phyloP scores from a whole-genome alignment of 2,113 vertebrate genomes.

The Tetrao urogallus region DNA sequence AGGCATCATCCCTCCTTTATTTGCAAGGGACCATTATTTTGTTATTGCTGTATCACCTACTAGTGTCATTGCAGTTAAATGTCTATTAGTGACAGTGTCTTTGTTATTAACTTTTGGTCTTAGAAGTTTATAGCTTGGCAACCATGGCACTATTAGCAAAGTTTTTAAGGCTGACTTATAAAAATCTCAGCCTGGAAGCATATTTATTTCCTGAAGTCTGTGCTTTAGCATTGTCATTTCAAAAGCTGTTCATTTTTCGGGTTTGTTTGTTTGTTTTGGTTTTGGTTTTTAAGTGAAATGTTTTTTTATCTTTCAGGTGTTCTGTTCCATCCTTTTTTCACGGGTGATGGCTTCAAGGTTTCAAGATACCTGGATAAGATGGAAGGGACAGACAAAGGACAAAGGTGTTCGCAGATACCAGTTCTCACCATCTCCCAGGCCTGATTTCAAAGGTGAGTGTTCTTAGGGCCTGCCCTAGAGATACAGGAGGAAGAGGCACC shows the following conservation, averaged over 20 bases:
- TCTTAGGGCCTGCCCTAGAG: neutral
- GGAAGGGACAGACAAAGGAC: neutral
- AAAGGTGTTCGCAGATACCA: neutral
- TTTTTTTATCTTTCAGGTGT: neutral
- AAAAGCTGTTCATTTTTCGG: neutral
- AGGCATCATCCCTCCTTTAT: neutral
- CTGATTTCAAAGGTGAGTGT: neutral
- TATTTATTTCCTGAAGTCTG: neutral
- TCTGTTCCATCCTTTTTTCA: slow-evolving; percentile 12
- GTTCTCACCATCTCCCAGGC: neutral
- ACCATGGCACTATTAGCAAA: neutral
- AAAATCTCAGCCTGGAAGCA: neutral
- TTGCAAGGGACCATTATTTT: slow-evolving; percentile 7
- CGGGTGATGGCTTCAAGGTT: neutral
- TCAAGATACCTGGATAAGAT: neutral
- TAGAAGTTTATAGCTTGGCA: neutral
- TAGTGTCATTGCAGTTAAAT: neutral
- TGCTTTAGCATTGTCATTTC: neutral
- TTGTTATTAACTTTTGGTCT: neutral
- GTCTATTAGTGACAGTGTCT: neutral
- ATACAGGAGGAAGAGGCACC: neutral
- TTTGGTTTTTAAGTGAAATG: neutral
- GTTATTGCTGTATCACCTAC: neutral
- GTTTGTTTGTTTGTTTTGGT: too few species aligned
- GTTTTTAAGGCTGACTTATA: neutral